A percentile compares a stretch with the other conserved stretches of the same genome.
phyloP scores from a whole-genome alignment of 2,113 vertebrate species.

The Chunga burmeisteri region DNA sequence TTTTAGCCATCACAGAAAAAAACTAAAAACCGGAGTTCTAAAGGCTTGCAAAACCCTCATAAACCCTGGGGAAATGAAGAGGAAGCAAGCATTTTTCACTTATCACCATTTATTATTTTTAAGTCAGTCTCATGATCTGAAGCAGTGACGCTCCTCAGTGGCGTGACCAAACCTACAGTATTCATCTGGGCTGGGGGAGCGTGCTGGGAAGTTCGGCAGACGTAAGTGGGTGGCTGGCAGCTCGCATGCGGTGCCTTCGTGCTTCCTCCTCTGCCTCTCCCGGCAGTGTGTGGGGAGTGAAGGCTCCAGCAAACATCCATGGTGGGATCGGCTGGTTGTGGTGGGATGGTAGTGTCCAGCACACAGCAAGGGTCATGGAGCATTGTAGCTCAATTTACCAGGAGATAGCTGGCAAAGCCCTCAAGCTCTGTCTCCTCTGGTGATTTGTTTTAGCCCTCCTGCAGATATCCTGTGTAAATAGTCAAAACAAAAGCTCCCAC shows the following conservation, averaged over 20 bases:
- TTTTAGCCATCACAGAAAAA: neutral
- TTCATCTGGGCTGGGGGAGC: neutral
- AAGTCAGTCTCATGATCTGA: conserved; percentile 1
- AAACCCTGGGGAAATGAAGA: neutral
- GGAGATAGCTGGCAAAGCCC: neutral
- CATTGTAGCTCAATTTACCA: neutral
- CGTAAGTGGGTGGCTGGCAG: conserved; percentile 38
- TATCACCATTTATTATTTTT: conserved; percentile 20
- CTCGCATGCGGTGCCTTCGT: neutral
- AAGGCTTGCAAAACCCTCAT: neutral
- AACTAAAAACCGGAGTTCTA: neutral
- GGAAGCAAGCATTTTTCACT: neutral
- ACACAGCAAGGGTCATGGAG: neutral
- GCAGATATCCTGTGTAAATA: neutral
- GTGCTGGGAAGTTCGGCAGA: neutral
- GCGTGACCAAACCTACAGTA: conserved; percentile 28
- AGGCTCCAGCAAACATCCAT: neutral
- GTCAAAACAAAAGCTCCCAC: neutral
- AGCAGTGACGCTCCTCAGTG: neutral
- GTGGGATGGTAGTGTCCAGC: neutral
- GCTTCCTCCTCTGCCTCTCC: conserved; percentile 37
- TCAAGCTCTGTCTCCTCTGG: neutral
- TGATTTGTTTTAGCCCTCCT: neutral
- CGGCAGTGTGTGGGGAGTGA: neutral
- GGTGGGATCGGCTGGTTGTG: neutral